Evolutionary conservation across 2,888 invertebrate species (phyloP), one percentile per base, ranked within the genome.

Genomic region (Orthosia gothica): DNA sequence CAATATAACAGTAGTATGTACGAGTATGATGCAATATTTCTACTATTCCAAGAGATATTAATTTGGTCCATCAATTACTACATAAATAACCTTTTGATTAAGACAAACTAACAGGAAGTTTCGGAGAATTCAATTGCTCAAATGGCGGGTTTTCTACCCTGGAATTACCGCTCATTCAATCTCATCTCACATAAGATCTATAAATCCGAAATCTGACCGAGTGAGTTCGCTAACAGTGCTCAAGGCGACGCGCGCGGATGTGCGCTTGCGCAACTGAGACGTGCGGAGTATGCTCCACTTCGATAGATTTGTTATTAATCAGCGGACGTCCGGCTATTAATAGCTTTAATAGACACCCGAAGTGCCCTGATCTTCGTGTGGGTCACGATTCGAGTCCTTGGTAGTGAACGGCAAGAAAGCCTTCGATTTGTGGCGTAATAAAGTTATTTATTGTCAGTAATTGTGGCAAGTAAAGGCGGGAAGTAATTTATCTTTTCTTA

Each of bases 211-310:
- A 84, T 76, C 82, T 70, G 52, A 13, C 58, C 72, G 68, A 49
- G 47, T 73, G 67, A 58, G 70, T 79, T 52, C 69, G 85, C 84
- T 89, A 88, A 88, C 86, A 84, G 84, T 45, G 82, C 79, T 87
- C 90, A 92, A 92, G 93, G 92, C 81, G 82, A 90, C 49, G 45
- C 70, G 86, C 81, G 87, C 81, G 85, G 86, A 87, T 84, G 86
- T 84, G 84, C 78, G 83, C 84, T 89, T 90, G 87, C 84, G 88
- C 84, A 86, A 89, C 74, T 49, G 47, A 77, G 70, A 74, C 83
- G 74, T 72, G 47, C 54, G 70, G 77, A 82, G 78, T 78, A 70
- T 85, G 86, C 89, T 91, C 90, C 76, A 89, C 81, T 77, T 75
- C 68, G 69, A 76, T 85, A 71, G 72, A 81, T 83, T 85, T 76